Evolutionary conservation across 2,113 vertebrate species (phyloP).

Genomic region (Myocastor coypus): DNA sequence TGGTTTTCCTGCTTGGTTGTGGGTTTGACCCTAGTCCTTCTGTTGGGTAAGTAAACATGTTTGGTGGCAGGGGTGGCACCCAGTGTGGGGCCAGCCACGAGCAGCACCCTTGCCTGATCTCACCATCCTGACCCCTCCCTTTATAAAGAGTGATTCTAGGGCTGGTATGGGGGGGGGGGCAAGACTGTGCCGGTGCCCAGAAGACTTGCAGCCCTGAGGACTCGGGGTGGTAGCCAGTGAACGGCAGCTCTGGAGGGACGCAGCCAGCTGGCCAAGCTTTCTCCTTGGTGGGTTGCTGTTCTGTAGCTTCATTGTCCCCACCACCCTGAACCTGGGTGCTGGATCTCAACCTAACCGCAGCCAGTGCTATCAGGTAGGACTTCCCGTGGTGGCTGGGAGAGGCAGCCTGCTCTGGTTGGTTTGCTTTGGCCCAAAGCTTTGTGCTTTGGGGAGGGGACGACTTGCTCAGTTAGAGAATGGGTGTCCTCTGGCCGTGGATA

Average conservation of each 20-base stretch:
- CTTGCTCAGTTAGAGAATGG: neutral
- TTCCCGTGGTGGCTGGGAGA: neutral
- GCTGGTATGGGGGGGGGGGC: neutral
- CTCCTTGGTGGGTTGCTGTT: neutral
- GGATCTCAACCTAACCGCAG: rapidly evolving
- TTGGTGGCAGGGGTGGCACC: neutral
- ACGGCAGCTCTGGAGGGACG: neutral
- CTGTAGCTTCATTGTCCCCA: neutral
- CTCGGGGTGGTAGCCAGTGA: neutral
- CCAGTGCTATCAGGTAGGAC: neutral
- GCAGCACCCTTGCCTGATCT: neutral
- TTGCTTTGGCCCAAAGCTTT: neutral
- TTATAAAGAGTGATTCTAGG: neutral
- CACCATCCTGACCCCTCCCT: neutral
- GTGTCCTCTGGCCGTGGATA: neutral
- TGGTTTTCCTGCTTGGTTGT: neutral
- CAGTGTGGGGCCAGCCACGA: neutral
- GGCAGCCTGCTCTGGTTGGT: neutral
- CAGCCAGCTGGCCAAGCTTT: neutral
- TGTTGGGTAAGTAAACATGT: neutral
- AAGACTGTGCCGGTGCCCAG: neutral
- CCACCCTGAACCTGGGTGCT: too few species aligned
- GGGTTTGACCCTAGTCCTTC: neutral
- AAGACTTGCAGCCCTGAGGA: neutral
- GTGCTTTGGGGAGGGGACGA: neutral